A percentile compares a stretch with the other conserved stretches of the same genome.
Conservation (phyloP, 2,888 invertebrate species). For the Baccha elongata region DNA sequence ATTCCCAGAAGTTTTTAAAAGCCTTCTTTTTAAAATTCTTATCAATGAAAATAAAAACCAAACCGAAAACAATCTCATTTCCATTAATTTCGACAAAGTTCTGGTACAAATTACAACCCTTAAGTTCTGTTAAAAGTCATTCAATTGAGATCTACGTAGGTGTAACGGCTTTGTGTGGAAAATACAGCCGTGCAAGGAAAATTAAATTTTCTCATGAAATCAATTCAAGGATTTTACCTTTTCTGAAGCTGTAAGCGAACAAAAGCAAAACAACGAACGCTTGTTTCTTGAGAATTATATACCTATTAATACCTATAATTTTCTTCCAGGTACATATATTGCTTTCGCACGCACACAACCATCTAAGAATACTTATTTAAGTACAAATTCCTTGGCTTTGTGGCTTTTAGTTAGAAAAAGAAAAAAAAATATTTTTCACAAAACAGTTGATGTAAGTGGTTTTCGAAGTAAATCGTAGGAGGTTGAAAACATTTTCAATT, state of each 20-base stretch:
- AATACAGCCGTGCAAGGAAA: not conserved
- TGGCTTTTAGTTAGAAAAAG: not conserved
- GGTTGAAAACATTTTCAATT: not conserved
- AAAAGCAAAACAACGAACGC: not conserved
- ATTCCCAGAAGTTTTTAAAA: too few species aligned
- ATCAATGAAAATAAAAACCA: not conserved
- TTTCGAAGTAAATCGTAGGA: not conserved
- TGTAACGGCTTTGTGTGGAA: not conserved
- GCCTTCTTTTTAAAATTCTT: not conserved
- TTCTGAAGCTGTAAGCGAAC: not conserved
- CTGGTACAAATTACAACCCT: not conserved
- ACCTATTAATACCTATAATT: not conserved
- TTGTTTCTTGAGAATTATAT: not conserved
- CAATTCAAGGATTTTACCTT: not conserved
- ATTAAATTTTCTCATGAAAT: not conserved
- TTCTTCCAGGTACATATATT: not conserved
- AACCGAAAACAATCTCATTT: not conserved
- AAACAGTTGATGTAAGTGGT: constrained; percentile 12
- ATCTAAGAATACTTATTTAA: not conserved
- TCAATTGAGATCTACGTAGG: not conserved
- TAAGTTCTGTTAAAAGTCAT: not conserved
- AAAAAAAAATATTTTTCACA: not conserved
- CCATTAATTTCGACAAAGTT: not conserved
- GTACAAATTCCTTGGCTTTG: constrained; percentile 3
- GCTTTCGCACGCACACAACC: not conserved